Base-by-base conservation (phyloP, 2,113 vertebrate species). In the Otus sunia region DNA sequence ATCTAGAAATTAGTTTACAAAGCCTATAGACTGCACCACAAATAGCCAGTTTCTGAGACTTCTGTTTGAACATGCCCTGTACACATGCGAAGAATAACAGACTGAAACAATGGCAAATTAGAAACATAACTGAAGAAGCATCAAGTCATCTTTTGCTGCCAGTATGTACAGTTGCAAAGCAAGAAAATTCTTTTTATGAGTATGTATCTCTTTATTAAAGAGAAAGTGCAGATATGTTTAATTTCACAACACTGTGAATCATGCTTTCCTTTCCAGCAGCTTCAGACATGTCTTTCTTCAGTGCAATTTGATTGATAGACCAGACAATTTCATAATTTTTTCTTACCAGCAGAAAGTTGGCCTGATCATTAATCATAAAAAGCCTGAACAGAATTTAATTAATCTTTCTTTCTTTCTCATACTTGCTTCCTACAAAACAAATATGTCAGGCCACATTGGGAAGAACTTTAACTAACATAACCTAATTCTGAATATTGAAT, bases 51-150 rank as follows among this genome's bases (percentile, higher is more conserved):
- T 89, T 78, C 56, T 90, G 71, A 85, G 52, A 81, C 75, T 77
- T 69, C 25, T 83, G 55, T 90, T 71, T 79, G 58, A 93, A 76
- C 27, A 66, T 5, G 71, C 26, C 50, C 49, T 47, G 34, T 56
- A 75, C 63, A 62, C 19, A 58, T 47, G 30, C 8, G 3, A 88
- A 72, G 34, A 95, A 56, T 10, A 92, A 69, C 32, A 78, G 41
- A 47, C 36, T 41, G 63, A 80, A 92, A 82, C 37, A 56, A 81
- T 39, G 29, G 39, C 47, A 85, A 95, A 96, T 90, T 63, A 88
- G 83, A 96, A 96, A 86, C 83, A 85, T 32, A 78, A 75, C 59
- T 52, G 59, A 89, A 92, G 68, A 84, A 81, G 13, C 63, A 92
- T 27, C 62, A 39, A 92, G 56, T 59, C 43, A 59, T 84, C 67